Evolutionary conservation across 1,140 invertebrate genomes (phyloP).

Genomic region (Sarcophaga peregrina): DNA sequence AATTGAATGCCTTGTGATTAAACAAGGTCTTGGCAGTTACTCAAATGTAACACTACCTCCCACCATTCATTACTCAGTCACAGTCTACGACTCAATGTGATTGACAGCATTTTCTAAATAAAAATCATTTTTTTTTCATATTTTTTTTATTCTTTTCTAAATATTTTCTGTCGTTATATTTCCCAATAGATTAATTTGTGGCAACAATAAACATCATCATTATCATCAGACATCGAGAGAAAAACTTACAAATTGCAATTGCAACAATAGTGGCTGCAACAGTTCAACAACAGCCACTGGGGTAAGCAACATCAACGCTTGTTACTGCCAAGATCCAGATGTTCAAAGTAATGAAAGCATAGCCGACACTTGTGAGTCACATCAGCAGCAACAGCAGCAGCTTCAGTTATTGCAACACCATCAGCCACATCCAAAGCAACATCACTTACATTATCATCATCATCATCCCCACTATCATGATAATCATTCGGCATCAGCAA

Average conservation of each 20-base stretch:
- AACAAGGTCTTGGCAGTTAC: not conserved
- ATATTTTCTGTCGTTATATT: conserved; percentile 42
- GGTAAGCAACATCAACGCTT: not conserved
- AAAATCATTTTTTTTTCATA: not conserved
- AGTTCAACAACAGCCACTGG: not conserved
- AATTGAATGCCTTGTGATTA: not conserved
- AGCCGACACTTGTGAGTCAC: conserved; percentile 58
- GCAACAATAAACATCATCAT: conserved; percentile 46
- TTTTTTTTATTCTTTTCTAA: not conserved
- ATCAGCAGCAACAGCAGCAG: conserved; percentile 50
- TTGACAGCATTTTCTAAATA: not conserved
- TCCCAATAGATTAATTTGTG: conserved; percentile 52
- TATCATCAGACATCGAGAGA: conserved; percentile 45
- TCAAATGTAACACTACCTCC: not conserved
- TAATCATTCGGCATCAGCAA: not conserved
- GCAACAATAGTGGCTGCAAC: conserved; percentile 5
- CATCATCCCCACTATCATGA: conserved; percentile 43
- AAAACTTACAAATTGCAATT: conserved; percentile 32
- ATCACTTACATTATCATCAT: conserved; percentile 32
- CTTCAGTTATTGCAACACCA: conserved; percentile 17
- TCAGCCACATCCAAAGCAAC: conserved; percentile 42
- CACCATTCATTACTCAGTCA: not conserved
- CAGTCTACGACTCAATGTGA: not conserved
- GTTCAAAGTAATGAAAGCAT: conserved; percentile 54
- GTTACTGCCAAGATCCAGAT: conserved; percentile 44